A percentile compares a stretch with the other conserved stretches of the same genome.
phyloP scores from a whole-genome alignment of 2,797 vertebrate species.

The Cercopithecus neglectus region DNA sequence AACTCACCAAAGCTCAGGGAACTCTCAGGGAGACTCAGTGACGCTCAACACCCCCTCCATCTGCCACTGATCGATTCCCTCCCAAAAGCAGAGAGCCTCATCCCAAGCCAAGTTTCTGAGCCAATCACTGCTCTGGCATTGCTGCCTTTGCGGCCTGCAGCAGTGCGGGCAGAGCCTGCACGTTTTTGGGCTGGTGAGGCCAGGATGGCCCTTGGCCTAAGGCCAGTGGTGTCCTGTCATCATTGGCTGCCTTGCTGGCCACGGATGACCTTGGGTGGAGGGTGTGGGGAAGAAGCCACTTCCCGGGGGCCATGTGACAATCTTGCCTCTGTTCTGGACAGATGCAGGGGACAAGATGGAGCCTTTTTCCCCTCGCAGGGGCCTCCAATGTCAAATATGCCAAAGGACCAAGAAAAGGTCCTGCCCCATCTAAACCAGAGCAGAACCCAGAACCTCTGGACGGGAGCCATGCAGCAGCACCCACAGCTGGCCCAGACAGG shows the following conservation, averaged over 20 bases:
- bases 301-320: fast-evolving
- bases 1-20: not conserved
- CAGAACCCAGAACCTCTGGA: not conserved
- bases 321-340: not conserved
- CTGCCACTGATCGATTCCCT: not conserved
- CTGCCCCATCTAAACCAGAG: not conserved
- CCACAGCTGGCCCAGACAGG: fast-evolving
- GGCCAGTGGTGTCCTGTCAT: fast-evolving
- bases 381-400: not conserved
- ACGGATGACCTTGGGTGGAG: not conserved
- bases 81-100: not conserved
- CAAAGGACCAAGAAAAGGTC: not conserved
- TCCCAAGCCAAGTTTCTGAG: not conserved
- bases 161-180: fast-evolving
- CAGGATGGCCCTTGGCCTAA: not conserved
- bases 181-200: fast-evolving
- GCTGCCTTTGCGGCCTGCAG: not conserved
- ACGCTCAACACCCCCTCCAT: not conserved
- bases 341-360: fast-evolving
- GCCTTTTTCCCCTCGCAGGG: not conserved
- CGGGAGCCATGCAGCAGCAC: fast-evolving
- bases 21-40: not conserved
- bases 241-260: fast-evolving
- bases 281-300: not conserved
- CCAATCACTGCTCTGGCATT: not conserved